Evolutionary conservation across 2,113 vertebrate species (phyloP), one percentile per base, ranked within the genome.

Genomic region (Stegastes partitus): DNA sequence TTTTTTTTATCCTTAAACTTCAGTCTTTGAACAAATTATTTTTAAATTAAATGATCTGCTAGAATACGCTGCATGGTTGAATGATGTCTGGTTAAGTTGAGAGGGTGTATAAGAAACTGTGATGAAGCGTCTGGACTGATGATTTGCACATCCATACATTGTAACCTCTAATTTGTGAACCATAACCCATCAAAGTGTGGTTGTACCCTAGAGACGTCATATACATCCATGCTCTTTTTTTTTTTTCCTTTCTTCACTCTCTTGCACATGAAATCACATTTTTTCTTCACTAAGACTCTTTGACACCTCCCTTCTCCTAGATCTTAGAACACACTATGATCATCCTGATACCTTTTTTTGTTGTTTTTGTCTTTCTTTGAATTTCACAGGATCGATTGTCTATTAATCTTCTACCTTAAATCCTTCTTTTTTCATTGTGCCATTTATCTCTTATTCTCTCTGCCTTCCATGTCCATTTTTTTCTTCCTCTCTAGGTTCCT

Each of bases 201-300:
- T 68, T 76, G 42, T 39, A 47, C 83, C 80, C 83, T 74, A 75
- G 67, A 75, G 83, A 91, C 76, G 31, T 66, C 31, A 85, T 62
- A 80, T 59, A 62, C 26, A 71, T 76, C 22, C 54, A 63, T 71
- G 28, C 47, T 22, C 19, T 57, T 22, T 61, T 67, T 72, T 57
- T 22, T 61, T 67, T 72, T 61, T 76, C 31, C 56, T 63, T 81
- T 28, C 59, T 50, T 69, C 23, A 69, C 56, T 82, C 45, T 68
- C 22, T 55, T 74, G 55, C 28, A 68, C 57, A 64, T 47, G 58
- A 62, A 39, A 68, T 57, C 23, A 10, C 25, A n/a, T n/a, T 19
- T 25, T 73, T 34, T 57, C 5, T 7, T 39, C 55, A 49, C 55
- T 16, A 3, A 26, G 5, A 59, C 2, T 21, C 14, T 54, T 79